Conservation (phyloP, 1,140 invertebrate species). For the Penaeus chinensis region DNA sequence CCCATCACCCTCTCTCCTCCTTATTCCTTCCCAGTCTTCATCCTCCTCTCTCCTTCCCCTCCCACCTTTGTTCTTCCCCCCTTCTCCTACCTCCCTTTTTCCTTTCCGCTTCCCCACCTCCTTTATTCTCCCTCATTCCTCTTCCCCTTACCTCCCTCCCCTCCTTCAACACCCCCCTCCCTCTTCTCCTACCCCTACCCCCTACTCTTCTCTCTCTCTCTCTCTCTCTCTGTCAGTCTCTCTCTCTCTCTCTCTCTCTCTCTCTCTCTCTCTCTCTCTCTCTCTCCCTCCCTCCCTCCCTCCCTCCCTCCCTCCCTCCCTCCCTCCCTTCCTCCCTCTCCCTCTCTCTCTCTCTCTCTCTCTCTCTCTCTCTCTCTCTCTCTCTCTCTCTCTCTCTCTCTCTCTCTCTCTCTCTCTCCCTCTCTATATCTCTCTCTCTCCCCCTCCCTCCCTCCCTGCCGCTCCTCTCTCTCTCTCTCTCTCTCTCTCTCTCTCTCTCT, state of each 20-base stretch:
- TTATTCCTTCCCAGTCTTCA: background rate
- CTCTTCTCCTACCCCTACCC: background rate
- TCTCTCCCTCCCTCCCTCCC: slow-evolving; percentile 32
- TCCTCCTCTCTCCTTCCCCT: no score
- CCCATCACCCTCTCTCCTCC: background rate
- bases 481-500: slow-evolving; percentile 19
- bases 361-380: background rate
- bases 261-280: slow-evolving; percentile 39
- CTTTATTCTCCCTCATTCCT: background rate
- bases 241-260: background rate
- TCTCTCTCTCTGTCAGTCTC: background rate
- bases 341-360: no score
- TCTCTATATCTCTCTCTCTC: background rate
- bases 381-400: background rate
- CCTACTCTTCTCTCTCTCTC: background rate
- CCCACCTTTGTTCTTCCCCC: no score
- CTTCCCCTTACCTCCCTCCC: background rate
- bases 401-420: no score
- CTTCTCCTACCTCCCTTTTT: background rate
- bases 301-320: background rate
- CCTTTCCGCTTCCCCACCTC: background rate
- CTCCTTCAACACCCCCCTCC: background rate
- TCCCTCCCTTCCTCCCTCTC: background rate
- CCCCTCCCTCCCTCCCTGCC: background rate
- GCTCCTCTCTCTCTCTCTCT: background rate